Conservation (phyloP, 2,888 invertebrate species). For the Malachius bipustulatus region DNA sequence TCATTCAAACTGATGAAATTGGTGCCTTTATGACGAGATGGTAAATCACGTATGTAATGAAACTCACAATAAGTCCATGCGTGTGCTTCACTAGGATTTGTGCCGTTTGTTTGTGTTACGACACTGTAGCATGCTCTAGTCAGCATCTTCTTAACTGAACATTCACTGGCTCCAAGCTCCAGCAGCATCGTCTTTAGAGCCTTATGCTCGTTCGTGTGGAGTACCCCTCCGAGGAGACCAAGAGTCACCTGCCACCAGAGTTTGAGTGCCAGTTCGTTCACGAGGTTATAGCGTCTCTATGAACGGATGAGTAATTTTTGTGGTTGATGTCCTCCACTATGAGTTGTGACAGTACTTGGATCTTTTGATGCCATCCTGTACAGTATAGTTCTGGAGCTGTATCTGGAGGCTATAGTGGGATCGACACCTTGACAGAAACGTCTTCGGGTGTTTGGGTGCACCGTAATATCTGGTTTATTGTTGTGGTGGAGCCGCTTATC, state of each 20-base stretch:
- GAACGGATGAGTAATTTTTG: background rate
- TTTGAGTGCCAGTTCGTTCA: constrained; percentile 1
- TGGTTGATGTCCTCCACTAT: background rate
- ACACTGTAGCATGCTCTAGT: no score
- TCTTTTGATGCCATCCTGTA: constrained; percentile 5
- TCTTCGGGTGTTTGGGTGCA: background rate
- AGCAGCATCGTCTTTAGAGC: no score
- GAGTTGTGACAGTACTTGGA: constrained; percentile 2
- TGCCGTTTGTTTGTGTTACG: no score
- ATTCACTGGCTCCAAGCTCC: no score
- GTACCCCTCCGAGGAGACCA: constrained; percentile 9
- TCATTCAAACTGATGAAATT: no score
- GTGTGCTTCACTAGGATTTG: no score
- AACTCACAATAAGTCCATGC: no score
- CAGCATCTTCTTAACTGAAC: no score
- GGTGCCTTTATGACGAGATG: no score
- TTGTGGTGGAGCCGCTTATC: constrained; percentile 9
- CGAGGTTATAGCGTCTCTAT: background rate
- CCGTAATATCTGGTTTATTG: constrained; percentile 12
- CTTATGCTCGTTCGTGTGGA: constrained; percentile 9
- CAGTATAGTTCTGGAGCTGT: constrained; percentile 7
- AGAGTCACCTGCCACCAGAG: constrained; percentile 7
- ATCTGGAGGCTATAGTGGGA: no score
- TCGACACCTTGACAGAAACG: constrained; percentile 9
- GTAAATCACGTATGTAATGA: no score